phyloP scores from a whole-genome alignment of 2,797 vertebrate genomes.

The Chaetodon trifasciatus region DNA sequence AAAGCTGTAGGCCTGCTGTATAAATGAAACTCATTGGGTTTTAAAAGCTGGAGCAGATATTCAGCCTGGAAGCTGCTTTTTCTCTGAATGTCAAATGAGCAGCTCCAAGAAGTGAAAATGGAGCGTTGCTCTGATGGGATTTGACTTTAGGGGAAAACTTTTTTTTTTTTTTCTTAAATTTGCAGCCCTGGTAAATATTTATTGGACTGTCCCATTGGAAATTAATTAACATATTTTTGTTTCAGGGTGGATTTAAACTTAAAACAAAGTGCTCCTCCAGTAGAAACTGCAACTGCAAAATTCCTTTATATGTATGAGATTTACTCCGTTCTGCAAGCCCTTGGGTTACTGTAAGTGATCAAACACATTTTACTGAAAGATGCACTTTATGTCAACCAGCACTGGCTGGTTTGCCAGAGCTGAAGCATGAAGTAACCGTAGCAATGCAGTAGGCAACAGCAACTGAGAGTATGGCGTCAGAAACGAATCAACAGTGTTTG shows the following conservation, averaged over 20 bases:
- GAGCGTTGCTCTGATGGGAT: slow-evolving; percentile 16
- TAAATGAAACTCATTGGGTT: slow-evolving; percentile 8
- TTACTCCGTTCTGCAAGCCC: neutral
- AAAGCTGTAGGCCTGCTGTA: neutral
- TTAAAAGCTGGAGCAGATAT: slow-evolving; percentile 22
- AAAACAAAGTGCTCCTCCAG: neutral
- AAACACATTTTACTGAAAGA: neutral
- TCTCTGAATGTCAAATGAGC: neutral
- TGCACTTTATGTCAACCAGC: too few species aligned
- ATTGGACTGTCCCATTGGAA: slow-evolving; percentile 14
- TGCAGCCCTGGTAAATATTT: slow-evolving; percentile 18
- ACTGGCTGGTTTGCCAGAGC: too few species aligned
- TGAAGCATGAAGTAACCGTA: too few species aligned
- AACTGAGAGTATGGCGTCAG: too few species aligned
- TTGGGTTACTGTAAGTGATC: neutral
- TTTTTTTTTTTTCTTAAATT: slow-evolving; percentile 6
- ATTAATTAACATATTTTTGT: neutral
- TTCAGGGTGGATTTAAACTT: neutral
- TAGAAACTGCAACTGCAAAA: neutral
- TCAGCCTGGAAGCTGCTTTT: slow-evolving; percentile 4
- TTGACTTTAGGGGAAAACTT: neutral
- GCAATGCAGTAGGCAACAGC: too few species aligned
- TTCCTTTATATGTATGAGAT: neutral
- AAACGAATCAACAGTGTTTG: too few species aligned
- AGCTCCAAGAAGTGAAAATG: slow-evolving; percentile 17